Base-by-base conservation (phyloP, 2,113 vertebrate species). In the Lethenteron reissneri region DNA sequence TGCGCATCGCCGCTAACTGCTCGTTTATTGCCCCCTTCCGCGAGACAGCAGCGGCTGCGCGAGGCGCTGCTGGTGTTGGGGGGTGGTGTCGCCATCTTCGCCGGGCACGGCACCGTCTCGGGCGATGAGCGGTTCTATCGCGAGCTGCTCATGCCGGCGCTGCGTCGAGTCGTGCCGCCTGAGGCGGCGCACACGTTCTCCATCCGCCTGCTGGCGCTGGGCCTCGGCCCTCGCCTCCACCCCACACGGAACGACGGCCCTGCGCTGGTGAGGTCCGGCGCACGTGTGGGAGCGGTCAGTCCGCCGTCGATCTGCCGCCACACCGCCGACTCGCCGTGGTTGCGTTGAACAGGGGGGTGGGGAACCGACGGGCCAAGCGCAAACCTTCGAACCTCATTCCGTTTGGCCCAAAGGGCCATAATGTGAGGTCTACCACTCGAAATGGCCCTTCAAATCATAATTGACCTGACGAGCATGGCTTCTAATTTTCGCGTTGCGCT, bases 51-150 rank as follows among this genome's bases (percentile, higher is more conserved):
- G 74, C 80, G 80, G 64, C 64, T 83, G 6, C 82, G 81, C 74
- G 84, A 83, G 7, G 78, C 79, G 0, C 74, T 79, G 19, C 77
- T 80, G 74, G 72, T 84, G 73, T 76, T 83, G 57, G 78, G 87
- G 14, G 82, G 85, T 0, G 89, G 89, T 25, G 79, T 83, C 70
- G 72, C 85, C 62, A 74, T 91, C 70, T 88, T 88, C 19, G 73
- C 81, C 57, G 84, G 85, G 21, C 87, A 85, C 76, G 82, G 89
- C 76, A 85, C 83, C 0, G 81, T 74, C 2, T 73, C 74, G 0
- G 89, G 89, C 70, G 88, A 92, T 75, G 88, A 89, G 72, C 78
- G 56, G 72, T 91, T 92, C 79, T 92, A 90, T 8, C 76, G 83
- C 12, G 78, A 80, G n/a, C 78, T 79, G n/a, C 76, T 92, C 74